Percentiles rank a stretch among this genome's conserved stretches.
Conservation (phyloP, 2,113 vertebrate species). For the Toxostoma redivivum region DNA sequence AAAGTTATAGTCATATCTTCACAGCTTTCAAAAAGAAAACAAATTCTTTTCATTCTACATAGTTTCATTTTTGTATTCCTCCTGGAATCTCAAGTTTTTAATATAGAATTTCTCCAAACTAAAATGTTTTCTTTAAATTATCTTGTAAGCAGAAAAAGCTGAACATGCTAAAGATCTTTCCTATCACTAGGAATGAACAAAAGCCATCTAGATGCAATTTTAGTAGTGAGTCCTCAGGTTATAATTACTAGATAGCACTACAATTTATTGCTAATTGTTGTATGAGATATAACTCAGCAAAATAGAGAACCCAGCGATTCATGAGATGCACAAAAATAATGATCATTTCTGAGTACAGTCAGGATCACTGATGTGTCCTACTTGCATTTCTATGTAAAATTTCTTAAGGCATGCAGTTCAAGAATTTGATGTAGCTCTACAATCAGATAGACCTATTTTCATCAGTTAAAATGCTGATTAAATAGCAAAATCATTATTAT, state of each 20-base stretch:
- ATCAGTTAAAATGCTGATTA: not conserved
- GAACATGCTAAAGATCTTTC: not conserved
- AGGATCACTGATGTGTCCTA: not conserved
- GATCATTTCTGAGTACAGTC: not conserved
- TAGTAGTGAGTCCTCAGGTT: not conserved
- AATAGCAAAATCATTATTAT: not conserved
- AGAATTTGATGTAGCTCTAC: not conserved
- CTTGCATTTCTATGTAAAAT: not conserved
- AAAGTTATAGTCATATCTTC: not conserved
- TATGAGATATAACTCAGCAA: conserved; percentile 8
- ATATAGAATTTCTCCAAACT: not conserved
- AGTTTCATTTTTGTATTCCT: not conserved
- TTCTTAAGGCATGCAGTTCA: not conserved
- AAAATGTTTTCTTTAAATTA: not conserved
- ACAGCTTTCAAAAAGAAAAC: not conserved
- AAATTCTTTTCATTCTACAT: not conserved
- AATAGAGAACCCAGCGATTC: not conserved
- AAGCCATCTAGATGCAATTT: not conserved
- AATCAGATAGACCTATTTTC: not conserved
- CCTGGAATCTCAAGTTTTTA: not conserved
- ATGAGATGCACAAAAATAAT: conserved; percentile 18
- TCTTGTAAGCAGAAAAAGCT: not conserved
- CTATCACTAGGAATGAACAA: not conserved
- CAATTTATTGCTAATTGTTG: not conserved
- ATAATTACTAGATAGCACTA: not conserved